Conservation (phyloP, 37 sponge, comb jelly and placozoan species). For the Hexactinellida sp. region DNA sequence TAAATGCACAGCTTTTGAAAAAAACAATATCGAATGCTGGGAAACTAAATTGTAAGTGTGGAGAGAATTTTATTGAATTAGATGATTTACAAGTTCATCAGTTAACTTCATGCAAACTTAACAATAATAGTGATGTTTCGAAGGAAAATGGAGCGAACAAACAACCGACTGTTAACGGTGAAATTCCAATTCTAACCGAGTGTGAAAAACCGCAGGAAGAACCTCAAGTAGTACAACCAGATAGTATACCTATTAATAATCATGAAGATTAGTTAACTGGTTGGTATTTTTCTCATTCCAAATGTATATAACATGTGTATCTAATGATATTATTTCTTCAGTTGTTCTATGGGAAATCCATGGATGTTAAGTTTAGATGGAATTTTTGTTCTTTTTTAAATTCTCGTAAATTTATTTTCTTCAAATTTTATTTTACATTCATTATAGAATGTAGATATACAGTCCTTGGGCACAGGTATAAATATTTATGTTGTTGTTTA, state of each 20-base stretch:
- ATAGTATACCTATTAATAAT: too few species aligned
- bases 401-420: too few species aligned
- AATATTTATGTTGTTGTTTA: too few species aligned
- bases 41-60: constrained; percentile 28
- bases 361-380: too few species aligned
- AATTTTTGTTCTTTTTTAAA: too few species aligned
- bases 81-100: constrained; percentile 65
- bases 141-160: not conserved
- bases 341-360: too few species aligned
- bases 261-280: not conserved
- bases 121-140: not conserved
- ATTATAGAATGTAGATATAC: too few species aligned
- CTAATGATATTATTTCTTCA: not conserved
- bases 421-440: too few species aligned
- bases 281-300: not conserved
- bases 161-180: not conserved
- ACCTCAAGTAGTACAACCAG: too few species aligned
- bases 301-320: not conserved
- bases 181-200: not conserved
- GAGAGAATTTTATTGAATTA: constrained; percentile 32
- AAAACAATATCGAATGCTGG: not conserved
- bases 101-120: constrained; percentile 8
- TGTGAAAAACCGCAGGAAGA: constrained; percentile 18
- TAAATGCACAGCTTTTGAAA: constrained; percentile 23
- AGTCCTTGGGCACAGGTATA: too few species aligned